Base-by-base conservation (phyloP, 1,140 invertebrate genomes). In the Limonius californicus region DNA sequence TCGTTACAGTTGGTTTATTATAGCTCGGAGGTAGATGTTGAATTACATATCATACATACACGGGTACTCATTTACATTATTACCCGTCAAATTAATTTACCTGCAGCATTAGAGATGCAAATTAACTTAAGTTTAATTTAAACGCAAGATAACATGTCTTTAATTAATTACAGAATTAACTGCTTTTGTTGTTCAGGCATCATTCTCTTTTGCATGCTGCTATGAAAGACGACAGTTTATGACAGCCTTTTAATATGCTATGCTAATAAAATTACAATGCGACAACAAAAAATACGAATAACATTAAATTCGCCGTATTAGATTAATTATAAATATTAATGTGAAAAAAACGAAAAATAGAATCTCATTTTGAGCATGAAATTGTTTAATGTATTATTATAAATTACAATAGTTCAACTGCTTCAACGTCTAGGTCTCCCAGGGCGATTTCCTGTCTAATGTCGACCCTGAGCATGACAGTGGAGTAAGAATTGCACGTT, bases 51-150 rank as follows among this genome's bases (percentile, higher is more conserved):
- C 45, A 50, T 19, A 50, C 16, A 21, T 2, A 19, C 12, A 43
- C 12, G 11, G 59, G 30, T 69, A 63, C 66, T 70, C 66, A 68
- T 70, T 69, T 68, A 66, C 70, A 71, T 71, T 69, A 70, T 67
- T 65, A 60, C 65, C 70, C 53, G 70, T 70, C 70, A 71, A 71
- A 71, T 71, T 71, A 71, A 71, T 71, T 71, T 71, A 69, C 59
- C 45, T 65, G 62, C 58, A 63, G 69, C 66, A 71, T 71, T 71
- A 69, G 65, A 70, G 66, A 71, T 71, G 70, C 70, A 71, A 71
- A 71, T 71, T 71, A 67, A 65, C 64, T 66, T 54, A 57, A 68
- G 66, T 66, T 69, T 68, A 71, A 71, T 71, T 71, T 71, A 68
- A 69, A 70, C 66, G 66, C 47, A 66, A 68, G 66, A 70, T 69